Percentiles rank a stretch among this genome's conserved stretches.
phyloP scores from a whole-genome alignment of 2,888 invertebrate genomes.

The Lasius fuliginosus region DNA sequence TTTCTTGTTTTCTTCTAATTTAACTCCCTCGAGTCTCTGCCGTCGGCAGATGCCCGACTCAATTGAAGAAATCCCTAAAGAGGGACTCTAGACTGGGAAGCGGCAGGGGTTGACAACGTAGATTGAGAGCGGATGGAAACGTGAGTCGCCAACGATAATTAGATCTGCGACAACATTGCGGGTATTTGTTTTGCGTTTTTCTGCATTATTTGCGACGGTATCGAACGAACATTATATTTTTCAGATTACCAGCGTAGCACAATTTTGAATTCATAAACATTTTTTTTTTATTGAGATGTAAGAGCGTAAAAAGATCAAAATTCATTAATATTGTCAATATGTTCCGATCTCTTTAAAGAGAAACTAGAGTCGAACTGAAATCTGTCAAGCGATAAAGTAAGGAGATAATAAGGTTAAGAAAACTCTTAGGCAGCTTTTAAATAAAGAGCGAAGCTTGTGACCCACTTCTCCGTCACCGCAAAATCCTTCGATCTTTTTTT shows the following conservation, averaged over 20 bases:
- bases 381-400: conserved; percentile 56
- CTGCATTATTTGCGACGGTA: background rate
- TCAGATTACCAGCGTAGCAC: background rate
- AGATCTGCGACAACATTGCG: conserved; percentile 27
- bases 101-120: conserved; percentile 29
- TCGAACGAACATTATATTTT: background rate
- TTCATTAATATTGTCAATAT: conserved; percentile 34
- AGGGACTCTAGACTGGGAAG: conserved; percentile 16
- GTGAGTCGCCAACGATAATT: conserved; percentile 42
- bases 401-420: conserved; percentile 63
- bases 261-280: background rate
- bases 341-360: background rate
- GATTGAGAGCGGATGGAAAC: conserved; percentile 37
- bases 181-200: background rate
- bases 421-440: conserved; percentile 79
- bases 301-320: background rate
- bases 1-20: conserved; percentile 59
- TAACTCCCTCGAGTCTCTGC: conserved; percentile 59
- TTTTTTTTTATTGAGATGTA: background rate
- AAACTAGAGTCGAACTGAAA: conserved; percentile 38
- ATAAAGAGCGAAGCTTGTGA: conserved; percentile 82
- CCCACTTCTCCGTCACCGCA: conserved; percentile 69
- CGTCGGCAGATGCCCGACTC: conserved; percentile 61
- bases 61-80: conserved; percentile 61
- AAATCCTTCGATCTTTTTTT: conserved; percentile 48